Evolutionary conservation across 2,113 vertebrate species (phyloP), one percentile per base, ranked within the genome.

Genomic region (Amia ocellicauda): DNA sequence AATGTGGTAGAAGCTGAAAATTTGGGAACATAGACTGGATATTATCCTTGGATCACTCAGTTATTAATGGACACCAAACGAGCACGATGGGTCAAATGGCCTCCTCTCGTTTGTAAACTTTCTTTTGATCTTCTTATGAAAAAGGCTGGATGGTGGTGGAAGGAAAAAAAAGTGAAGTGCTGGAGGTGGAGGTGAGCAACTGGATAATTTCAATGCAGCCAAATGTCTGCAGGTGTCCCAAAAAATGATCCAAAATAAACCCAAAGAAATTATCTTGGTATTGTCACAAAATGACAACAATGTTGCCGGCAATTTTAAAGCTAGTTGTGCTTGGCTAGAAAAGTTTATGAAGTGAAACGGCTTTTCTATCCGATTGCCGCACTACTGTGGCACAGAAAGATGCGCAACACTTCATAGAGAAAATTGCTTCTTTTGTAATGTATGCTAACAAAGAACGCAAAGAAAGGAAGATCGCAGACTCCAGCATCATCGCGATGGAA

Each of bases 301-400:
- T 14, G 49, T 20, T 7, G 42, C 10, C 41, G 47, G 23, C 19
- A 22, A 22, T 3, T 58, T 59, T 51, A 4, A 3, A 9, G 56
- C 56, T 40, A 59, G 56, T 23, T 9, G 23, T 24, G 64, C 55
- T 5, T 66, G 55, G 43, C 55, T 58, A 8, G 14, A 66, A 16
- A 36, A 14, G 22, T 58, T 66, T 27, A n/a, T 60, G 17, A 10
- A 41, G 10, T 28, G 52, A 14, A 68, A 63, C 51, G 54, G 20
- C 26, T 58, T 69, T 16, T 43, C 60, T 22, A 11, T 51, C 8
- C 23, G 22, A 40, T 13, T n/a, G 53, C 20, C 7, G 53, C 27
- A 58, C 52, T 7, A 52, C 53, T 20, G 17, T 63, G 11, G 54
- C 53, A 7, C 60, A 69, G 54, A 69, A 63, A 58, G 60, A 69